Conservation (phyloP, 2,113 vertebrate species). For the Cacatua alba region DNA sequence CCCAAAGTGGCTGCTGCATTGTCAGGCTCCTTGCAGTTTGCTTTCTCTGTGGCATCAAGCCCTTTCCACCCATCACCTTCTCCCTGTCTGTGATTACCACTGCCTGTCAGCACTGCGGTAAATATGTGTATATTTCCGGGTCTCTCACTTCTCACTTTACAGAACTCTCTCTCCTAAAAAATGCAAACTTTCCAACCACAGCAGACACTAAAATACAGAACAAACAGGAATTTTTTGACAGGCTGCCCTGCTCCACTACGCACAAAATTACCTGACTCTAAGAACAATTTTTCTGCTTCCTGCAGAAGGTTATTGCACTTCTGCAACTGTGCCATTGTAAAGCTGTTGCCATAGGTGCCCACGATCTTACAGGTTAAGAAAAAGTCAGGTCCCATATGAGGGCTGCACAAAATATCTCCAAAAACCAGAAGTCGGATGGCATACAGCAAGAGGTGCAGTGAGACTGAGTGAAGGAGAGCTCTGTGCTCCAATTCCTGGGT, state of each 20-base stretch:
- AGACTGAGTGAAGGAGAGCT: background rate
- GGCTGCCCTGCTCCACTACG: background rate
- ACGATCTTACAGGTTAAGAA: background rate
- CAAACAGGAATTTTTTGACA: background rate
- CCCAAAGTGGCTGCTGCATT: background rate
- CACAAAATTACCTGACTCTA: background rate
- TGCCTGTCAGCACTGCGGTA: background rate
- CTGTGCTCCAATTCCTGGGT: background rate
- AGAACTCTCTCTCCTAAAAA: background rate
- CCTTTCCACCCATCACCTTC: background rate
- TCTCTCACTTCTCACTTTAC: background rate
- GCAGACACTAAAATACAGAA: background rate
- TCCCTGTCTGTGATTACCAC: background rate
- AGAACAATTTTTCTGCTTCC: background rate
- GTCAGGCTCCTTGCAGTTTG: background rate
- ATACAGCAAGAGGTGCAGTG: background rate
- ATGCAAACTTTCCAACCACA: background rate
- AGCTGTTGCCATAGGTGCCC: background rate
- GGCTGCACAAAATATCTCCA: background rate
- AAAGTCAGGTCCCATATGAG: background rate
- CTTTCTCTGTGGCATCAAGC: background rate
- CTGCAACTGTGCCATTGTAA: background rate
- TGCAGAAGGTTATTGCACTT: background rate
- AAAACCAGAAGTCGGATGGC: accelerated
- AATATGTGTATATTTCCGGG: background rate